Base-by-base conservation (phyloP, 2,888 invertebrate species). In the Diadromus collaris region DNA sequence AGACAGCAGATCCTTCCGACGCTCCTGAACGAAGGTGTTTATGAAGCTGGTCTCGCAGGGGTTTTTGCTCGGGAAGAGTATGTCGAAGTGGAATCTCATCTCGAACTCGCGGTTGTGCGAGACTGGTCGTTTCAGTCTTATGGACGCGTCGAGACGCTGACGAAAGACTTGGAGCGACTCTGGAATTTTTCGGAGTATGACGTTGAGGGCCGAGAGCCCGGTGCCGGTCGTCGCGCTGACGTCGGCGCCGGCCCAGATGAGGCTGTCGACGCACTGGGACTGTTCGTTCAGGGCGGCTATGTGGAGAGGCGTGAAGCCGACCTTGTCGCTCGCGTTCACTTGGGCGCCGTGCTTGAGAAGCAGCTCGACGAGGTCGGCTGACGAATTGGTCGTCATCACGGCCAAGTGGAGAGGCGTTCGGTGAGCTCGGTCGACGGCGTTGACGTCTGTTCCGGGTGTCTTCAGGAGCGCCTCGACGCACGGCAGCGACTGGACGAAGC, bases 281-380 rank as follows among this genome's bases (percentile, higher is more conserved):
- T 90, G 89, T 79, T 92, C 92, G 82, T 92, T 92, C 0, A 92
- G 82, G 6, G 92, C 92, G 0, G 92, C 92, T 13, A 92, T 88
- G 80, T 92, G 92, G 10, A 92, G 86, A 0, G 92, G 91, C 0
- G 92, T 91, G 76, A 91, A 89, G 1, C 91, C 91, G 46, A 89
- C 88, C 27, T 86, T 88, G 79, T 92, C 92, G 16, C 87, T 88
- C 0, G 88, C 88, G 74, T 91, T 91, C 9, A 90, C 87, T 56
- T 86, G 76, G 0, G 90, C 91, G 2, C 89, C 89, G 68, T 87
- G 83, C 9, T 88, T 88, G 7, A 90, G 68, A 9, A 91, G 75
- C 2, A 88, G 69, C n/a, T 90, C 88, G 2, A 90, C 88, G 0
- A 90, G 79, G 16, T 89, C 89, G 7, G 85, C 81, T 0, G 88